Conservation (phyloP, 2,888 invertebrate species). For the Protonemura montana region DNA sequence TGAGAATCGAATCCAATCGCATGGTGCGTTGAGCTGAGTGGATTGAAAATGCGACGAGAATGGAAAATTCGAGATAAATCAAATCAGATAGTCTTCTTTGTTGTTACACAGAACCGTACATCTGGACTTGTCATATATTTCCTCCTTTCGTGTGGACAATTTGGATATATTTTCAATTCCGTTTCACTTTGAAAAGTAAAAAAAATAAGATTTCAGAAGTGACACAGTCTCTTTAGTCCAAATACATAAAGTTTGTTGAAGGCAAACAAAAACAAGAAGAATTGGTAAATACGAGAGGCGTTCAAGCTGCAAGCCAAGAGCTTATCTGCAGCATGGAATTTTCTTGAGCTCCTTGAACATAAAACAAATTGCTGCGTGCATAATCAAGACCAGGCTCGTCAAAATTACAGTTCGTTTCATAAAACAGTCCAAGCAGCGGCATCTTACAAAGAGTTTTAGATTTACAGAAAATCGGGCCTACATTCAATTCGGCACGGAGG, state of each 20-base stretch:
- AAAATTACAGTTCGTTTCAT: neutral
- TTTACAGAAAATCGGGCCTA: no score
- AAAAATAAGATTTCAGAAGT: neutral
- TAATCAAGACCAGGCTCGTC: neutral
- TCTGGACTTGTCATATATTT: neutral
- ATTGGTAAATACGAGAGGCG: neutral
- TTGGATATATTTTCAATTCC: slow-evolving; percentile 12
- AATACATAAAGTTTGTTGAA: slow-evolving; percentile 7
- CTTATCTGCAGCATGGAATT: neutral
- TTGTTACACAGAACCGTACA: neutral
- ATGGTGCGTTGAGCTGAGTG: neutral
- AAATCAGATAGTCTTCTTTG: slow-evolving; percentile 12
- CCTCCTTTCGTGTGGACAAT: neutral
- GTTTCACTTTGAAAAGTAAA: slow-evolving; percentile 7
- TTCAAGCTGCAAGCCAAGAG: neutral
- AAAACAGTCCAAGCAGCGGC: neutral
- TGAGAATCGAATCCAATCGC: neutral
- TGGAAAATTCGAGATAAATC: neutral
- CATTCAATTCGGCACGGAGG: no score
- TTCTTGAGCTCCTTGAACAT: neutral
- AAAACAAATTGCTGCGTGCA: neutral
- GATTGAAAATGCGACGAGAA: neutral
- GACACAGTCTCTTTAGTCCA: neutral
- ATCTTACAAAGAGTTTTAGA: neutral
- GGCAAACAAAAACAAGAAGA: neutral